Base-by-base conservation (phyloP, 2,888 invertebrate species). In the Incurvaria masculella region DNA sequence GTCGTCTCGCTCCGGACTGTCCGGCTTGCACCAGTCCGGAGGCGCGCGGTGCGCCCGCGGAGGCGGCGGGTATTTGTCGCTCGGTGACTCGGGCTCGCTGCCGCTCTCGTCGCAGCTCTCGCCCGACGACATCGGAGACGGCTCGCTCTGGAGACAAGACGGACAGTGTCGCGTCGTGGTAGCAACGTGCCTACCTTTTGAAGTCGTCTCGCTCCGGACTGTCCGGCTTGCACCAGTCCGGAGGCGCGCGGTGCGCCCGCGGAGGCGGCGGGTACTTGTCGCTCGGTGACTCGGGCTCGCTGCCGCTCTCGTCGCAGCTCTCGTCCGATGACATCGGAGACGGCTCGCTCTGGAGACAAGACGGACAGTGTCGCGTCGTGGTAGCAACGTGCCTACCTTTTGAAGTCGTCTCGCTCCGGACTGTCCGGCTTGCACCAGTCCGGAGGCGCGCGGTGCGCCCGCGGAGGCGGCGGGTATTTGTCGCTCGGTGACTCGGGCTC, bases 91-190 rank as follows among this genome's bases (percentile, higher is more conserved):
- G 0, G 75, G 75, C 41, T 79, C 79, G 48, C 79, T 79, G 55
- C 78, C 79, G 41, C 78, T 79, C 57, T 79, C 79, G 48, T 79
- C 79, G 0, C 79, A 78, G 41, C 79, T 79, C 51, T 79, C 79
- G 0, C 75, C 79, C n/a, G 73, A 79, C 1, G 79, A 72, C 6
- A 74, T 69, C 45, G 79, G 76, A 51, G 33, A 33, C 8, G 11
- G 33, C 14, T 33, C 33, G 11, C 11, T 11, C 33, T 33, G 33
- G 3, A 3, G 33, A 14, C 33, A 33, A 33, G n/a, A n/a, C n/a
- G n/a, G n/a, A n/a, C n/a, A n/a, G n/a, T n/a, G n/a, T n/a, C n/a
- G n/a, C n/a, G n/a, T n/a, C n/a, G n/a, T n/a, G n/a, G n/a, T n/a
- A n/a, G n/a, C n/a, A n/a, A n/a, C n/a, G n/a, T n/a, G n/a, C n/a